Base-by-base conservation (phyloP, 2,888 invertebrate genomes). In the Melitaea athalia region DNA sequence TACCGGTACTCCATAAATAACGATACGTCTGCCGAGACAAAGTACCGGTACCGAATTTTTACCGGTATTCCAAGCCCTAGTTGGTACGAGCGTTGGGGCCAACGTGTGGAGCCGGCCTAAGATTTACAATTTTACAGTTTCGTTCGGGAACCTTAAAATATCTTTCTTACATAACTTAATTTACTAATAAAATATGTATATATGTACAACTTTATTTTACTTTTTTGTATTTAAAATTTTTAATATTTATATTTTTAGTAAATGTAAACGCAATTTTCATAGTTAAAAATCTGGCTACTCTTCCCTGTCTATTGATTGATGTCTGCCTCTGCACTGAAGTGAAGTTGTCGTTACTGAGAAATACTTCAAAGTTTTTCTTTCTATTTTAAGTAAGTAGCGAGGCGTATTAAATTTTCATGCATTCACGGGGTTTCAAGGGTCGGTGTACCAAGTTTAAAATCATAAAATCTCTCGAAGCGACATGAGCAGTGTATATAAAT, bases 341-440 rank as follows among this genome's bases (percentile, higher is more conserved):
- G 91, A 91, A 90, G 89, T 90, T 89, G 84, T 85, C 81, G 81
- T 81, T 88, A 85, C 85, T 85, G 74, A 83, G 88, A 88, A 88
- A 82, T 81, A 79, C 77, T 79, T 79, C 80, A 80, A 82, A 84
- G 83, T 87, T 83, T 85, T 87, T 89, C 85, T 85, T 89, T 85
- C 81, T 83, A 81, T 83, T 88, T 82, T 85, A 85, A 81, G 88
- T 89, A 89, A 88, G 91, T 91, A 90, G 83, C 78, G 79, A 80
- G 76, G 74, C 79, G 83, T 80, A 81, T 80, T 79, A 81, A 81
- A 79, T 84, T 82, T 84, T 80, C 77, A 80, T 79, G 73, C 75
- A 75, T 80, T 78, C 78, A 74, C 78, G 72, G 75, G 74, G 71
- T 77, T 76, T 77, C 74, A 75, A 78, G 75, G 77, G 77, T 76